A percentile compares a stretch with the other conserved stretches of the same genome.
These are phyloP conservation scores for Cataglyphis cursor DNA, from an alignment of 2,888 invertebrate species.

Conservation along the genomic window DNA sequence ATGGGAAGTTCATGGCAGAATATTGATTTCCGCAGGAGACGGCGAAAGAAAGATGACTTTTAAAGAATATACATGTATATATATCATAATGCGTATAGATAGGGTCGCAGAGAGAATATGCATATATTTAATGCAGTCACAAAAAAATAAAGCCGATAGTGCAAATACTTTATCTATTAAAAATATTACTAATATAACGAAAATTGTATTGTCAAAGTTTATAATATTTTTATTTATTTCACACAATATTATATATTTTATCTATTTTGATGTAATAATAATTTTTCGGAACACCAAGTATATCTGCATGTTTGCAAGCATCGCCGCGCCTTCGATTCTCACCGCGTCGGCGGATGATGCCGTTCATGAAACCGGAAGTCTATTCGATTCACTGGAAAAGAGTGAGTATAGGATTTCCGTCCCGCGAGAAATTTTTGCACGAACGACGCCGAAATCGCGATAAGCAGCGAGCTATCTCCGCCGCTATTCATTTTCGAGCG, in stretches of 20 bases:
- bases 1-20: slow-evolving; percentile 69
- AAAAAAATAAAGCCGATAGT: not conserved
- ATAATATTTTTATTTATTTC: not conserved
- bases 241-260: not conserved
- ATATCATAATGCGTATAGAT: slow-evolving; percentile 17
- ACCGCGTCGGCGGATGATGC: slow-evolving; percentile 75
- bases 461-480: slow-evolving; percentile 73
- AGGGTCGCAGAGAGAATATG: slow-evolving; percentile 1
- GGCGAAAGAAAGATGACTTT: slow-evolving; percentile 62
- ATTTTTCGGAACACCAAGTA: slow-evolving; percentile 34
- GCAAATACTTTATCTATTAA: not conserved
- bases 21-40: slow-evolving; percentile 75
- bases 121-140: not conserved
- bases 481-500: slow-evolving; percentile 49
- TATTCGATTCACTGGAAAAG: slow-evolving; percentile 69
- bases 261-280: not conserved
- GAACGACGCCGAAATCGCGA: slow-evolving; percentile 78
- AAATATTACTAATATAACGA: not conserved
- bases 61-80: slow-evolving; percentile 67
- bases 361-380: slow-evolving; percentile 76
- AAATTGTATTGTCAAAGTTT: not conserved
- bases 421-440: slow-evolving; percentile 76
- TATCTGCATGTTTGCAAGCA: slow-evolving; percentile 15
- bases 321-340: slow-evolving; percentile 68
- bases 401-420: slow-evolving; percentile 67